These are phyloP conservation scores for Maniola jurtina DNA, from an alignment of 1,140 invertebrate genomes.

Conservation along the genomic window DNA sequence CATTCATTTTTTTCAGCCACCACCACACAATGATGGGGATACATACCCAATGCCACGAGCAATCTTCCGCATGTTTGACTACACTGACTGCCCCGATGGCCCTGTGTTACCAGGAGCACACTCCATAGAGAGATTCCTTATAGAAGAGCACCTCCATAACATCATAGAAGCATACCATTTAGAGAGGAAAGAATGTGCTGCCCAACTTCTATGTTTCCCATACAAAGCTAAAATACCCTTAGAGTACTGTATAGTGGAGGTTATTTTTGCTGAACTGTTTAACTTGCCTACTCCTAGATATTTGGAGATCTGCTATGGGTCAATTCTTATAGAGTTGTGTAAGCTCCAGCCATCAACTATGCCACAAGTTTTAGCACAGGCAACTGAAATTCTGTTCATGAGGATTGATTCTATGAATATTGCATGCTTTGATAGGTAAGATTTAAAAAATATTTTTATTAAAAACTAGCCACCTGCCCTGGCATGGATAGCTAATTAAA, in stretches of 20 bases:
- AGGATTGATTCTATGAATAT: slow-evolving; percentile 98
- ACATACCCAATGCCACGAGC: slow-evolving; percentile 94
- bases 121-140: slow-evolving; percentile 97
- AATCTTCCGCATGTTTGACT: slow-evolving; percentile 98
- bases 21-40: slow-evolving; percentile 92
- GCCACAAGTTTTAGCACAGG: slow-evolving; percentile 98
- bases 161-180: slow-evolving; percentile 94
- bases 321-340: slow-evolving; percentile 97
- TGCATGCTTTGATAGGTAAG: slow-evolving; percentile 93
- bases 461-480: no score
- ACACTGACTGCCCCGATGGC: slow-evolving; percentile 98
- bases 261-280: slow-evolving; percentile 97
- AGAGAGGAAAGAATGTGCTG: slow-evolving; percentile 97
- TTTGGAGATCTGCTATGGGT: slow-evolving; percentile 96
- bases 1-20: slow-evolving; percentile 53
- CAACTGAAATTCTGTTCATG: slow-evolving; percentile 97
- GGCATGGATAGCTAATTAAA: no score
- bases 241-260: slow-evolving; percentile 99
- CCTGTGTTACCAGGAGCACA: slow-evolving; percentile 95
- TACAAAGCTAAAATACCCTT: slow-evolving; percentile 97
- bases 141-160: slow-evolving; percentile 97
- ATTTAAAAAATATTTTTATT: slow-evolving; percentile 85
- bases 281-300: slow-evolving; percentile 93
- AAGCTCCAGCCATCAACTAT: slow-evolving; percentile 97
- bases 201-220: slow-evolving; percentile 93